Base-by-base conservation (phyloP, 1,140 invertebrate genomes). In the Euglossa dilemma region DNA sequence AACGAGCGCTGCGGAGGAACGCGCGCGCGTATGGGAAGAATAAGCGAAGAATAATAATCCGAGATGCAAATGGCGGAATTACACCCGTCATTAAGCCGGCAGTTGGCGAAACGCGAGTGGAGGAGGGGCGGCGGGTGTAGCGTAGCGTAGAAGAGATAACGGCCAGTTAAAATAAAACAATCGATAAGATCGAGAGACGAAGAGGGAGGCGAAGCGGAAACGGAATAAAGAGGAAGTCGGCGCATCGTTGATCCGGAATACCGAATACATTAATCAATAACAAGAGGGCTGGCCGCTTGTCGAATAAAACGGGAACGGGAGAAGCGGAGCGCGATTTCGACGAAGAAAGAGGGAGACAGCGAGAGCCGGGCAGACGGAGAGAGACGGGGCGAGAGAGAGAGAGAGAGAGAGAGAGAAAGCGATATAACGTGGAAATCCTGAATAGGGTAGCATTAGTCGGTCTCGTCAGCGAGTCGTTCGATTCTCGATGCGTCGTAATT, bases 221-320 rank as follows among this genome's bases (percentile, higher is more conserved):
- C 57, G n/a, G 76, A 61, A 67, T 20, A 73, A 66, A 59, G 78
- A 85, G 82, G 59, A 77, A 87, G 72, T 45, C 67, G 72, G 73
- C 85, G 86, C 85, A 83, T 74, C 81, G 86, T 87, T 83, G 82
- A 88, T 87, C 87, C 82, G 78, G 82, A 88, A 87, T 88, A 87
- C 86, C 85, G 82, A 87, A 88, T 87, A 85, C 86, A 81, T 88
- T 88, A 87, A 88, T 88, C 87, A 88, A 87, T 87, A 88, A 87
- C 66, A 84, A 85, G 73, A 81, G 57, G 56, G 64, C 69, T 64
- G 73, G 23, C 78, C 85, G 81, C 36, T 83, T 75, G 85, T 81
- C 73, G 75, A 80, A 72, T 87, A 85, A 81, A 87, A 85, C 66
- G 56, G 28, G 57, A 80, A 80, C 45, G 61, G 63, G 77, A 69